Base-by-base conservation (phyloP, 2,888 invertebrate genomes). In the Cheiracanthium punctorium region DNA sequence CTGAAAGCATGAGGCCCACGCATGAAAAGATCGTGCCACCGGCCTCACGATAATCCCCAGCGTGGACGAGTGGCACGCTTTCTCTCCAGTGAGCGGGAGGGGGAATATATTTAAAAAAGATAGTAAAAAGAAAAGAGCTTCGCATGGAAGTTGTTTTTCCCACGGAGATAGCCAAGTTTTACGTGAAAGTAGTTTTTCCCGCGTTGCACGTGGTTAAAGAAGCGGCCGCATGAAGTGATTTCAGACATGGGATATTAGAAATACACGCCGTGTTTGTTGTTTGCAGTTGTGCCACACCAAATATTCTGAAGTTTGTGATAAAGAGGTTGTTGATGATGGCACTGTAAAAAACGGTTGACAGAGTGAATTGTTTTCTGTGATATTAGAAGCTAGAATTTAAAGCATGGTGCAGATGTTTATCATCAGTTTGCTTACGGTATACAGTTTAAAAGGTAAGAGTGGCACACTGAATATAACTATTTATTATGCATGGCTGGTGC, bases 201-300 rank as follows among this genome's bases (percentile, higher is more conserved):
- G 41, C 69, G 1, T 28, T 17, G 43, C 84, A 79, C 84, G 84
- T 85, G 84, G 69, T 70, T 17, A 41, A 17, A 71, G 28, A 29
- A 33, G 37, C 14, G 64, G 20, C 12, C 32, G 48, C 30, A 14
- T 37, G 4, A 24, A 17, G n/a, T n/a, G 20, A 30, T 17, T 24
- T 32, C 17, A 41, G 1, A 24, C 58, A 85, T 85, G 84, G 84
- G 69, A 79, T 85, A 82, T 65, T 37, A 37, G 37, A 10, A 10
- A 37, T 7, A 37, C 7, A 37, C 10, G 43, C 28, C 29, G 41
- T 7, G 28, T 72, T 64, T n/a, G n/a, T 20, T 74, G 29, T 58
- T 17, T 20, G n/a, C 4, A 29, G 14, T 10, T 48, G 73, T 30
- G 29, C 41, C 12, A 28, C 0, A 20, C 29, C 37, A 37, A 37